phyloP scores from a whole-genome alignment of 1,140 invertebrate genomes.

The Dendroctonus ponderosae region DNA sequence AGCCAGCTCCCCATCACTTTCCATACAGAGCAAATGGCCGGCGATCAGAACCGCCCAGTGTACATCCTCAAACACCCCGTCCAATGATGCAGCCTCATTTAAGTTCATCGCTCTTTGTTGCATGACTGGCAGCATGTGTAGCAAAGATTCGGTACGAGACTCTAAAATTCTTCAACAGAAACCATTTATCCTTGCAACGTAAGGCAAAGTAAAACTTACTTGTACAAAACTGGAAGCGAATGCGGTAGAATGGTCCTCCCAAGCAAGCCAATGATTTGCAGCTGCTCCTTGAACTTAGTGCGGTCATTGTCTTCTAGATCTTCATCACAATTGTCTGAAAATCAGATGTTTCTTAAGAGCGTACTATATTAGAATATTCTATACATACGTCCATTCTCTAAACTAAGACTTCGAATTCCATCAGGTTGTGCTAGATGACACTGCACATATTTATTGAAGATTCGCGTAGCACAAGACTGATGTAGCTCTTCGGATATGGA shows the following conservation, averaged over 20 bases:
- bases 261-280: conserved; percentile 63
- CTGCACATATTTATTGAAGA: conserved; percentile 82
- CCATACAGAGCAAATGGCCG: conserved; percentile 70
- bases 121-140: conserved; percentile 64
- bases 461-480: conserved; percentile 51
- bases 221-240: conserved; percentile 57
- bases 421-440: conserved; percentile 79
- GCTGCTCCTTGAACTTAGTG: conserved; percentile 66
- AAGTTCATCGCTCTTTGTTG: conserved; percentile 59
- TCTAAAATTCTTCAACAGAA: conserved; percentile 59
- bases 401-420: conserved; percentile 60
- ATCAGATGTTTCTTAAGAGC: conserved; percentile 3
- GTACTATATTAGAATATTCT: neutral
- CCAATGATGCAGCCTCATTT: conserved; percentile 56
- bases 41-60: conserved; percentile 85
- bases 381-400: conserved; percentile 54
- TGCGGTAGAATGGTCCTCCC: conserved; percentile 57
- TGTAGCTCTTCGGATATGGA: conserved; percentile 51
- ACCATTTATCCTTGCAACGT: too few species aligned
- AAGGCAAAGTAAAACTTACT: conserved; percentile 32
- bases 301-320: conserved; percentile 70
- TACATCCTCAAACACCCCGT: conserved; percentile 77
- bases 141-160: conserved; percentile 61
- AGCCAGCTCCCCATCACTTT: conserved; percentile 72
- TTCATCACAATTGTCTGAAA: conserved; percentile 47